A percentile compares a stretch with the other conserved stretches of the same genome.
Conservation (phyloP, 2,113 vertebrate species). For the Phalacrocorax carbo region DNA sequence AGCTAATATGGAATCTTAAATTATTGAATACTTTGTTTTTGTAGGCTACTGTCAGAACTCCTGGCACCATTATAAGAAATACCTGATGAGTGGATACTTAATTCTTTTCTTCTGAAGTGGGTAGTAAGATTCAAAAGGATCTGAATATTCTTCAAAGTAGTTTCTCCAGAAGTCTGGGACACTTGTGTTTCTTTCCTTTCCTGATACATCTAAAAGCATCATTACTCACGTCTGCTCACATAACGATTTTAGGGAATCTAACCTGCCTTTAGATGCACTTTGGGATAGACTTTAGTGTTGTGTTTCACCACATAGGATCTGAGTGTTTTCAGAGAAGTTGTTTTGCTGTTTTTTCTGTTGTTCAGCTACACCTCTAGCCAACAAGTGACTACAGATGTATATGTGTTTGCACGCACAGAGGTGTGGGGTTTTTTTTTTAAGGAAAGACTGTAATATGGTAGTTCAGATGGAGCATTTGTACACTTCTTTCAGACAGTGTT, state of each 20-base stretch:
- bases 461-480: background rate
- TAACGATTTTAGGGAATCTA: background rate
- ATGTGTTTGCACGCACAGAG: background rate
- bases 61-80: background rate
- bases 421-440: background rate
- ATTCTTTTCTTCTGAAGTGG: background rate
- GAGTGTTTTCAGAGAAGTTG: background rate
- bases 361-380: background rate
- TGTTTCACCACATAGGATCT: background rate
- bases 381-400: background rate
- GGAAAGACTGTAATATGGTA: background rate
- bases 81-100: background rate
- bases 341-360: background rate
- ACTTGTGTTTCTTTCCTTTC: background rate
- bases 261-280: background rate
- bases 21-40: background rate
- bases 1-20: background rate
- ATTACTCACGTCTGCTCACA: background rate
- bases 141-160: background rate
- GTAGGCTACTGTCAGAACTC: background rate
- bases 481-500: background rate
- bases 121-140: background rate
- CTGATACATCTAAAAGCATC: background rate
- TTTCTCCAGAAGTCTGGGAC: background rate
- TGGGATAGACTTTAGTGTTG: background rate